Base-by-base conservation (phyloP, 2,888 invertebrate genomes). In the Alloscopus bannaensis region DNA sequence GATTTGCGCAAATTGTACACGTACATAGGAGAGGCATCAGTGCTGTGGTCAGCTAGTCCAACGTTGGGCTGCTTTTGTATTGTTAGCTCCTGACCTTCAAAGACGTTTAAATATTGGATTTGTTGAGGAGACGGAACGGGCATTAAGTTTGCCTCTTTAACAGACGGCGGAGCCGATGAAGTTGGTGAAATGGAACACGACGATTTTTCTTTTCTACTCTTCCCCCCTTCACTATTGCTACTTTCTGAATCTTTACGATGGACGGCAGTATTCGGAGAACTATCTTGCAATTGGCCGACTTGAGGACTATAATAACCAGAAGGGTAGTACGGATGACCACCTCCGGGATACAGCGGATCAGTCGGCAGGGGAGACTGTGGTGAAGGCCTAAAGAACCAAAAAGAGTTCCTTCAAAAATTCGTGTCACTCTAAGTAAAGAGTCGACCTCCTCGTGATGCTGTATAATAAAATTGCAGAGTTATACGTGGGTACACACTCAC, bases 111-210 rank as follows among this genome's bases (percentile, higher is more conserved):
- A 91, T 97, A 97, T 86, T 95, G 96, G 88, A 97, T 96, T 91
- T 96, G 97, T 90, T 97, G 96, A 76, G 97, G 97, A 84, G 97
- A 97, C 85, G 97, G 97, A 87, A 97, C 97, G 83, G 97, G 97
- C 94, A 97, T 95, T 87, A 97, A 91, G 89, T 96, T 96, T 69
- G 95, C 94, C 89, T 95, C 95, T 90, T 95, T 94, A 79, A 91
- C 91, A 78, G 89, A 89, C 59, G 88, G 84, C 60, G 89, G 87
- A 50, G 87, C 86, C 18, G 86, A 86, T 2, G 86, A 86, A 40
- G 84, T 86, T 29, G 86, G 86, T 47, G 86, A 86, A 68, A 85
- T 85, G 47, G 86, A 86, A 83, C 85, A 86, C 60, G 86, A 86
- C 52, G 86, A 86, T 80, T 85, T 86, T 62, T 86, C 85, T 80